Evolutionary conservation across 2,113 vertebrate species (phyloP), one percentile per base, ranked within the genome.

Genomic region (Podocnemis expansa): DNA sequence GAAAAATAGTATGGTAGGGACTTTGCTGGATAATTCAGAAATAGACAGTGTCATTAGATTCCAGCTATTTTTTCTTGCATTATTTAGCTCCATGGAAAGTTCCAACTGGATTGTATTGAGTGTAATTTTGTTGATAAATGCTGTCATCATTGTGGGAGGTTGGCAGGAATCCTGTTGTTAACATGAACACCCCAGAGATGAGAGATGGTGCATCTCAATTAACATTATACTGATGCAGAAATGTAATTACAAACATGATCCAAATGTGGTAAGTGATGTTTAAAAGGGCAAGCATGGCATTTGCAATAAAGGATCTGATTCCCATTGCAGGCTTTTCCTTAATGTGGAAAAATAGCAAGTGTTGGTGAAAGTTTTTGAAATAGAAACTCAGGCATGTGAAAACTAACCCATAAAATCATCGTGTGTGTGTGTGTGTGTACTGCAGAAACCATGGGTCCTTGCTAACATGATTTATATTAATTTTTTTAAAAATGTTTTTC

Each of bases 31-130:
- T 85, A 88, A 73, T 60, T 90, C 45, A 91, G 78, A 88, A 84
- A 4, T 86, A 89, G 88, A 85, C 83, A 16, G 11, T 84, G 55
- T 60, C 82, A 49, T 41, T 80, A 55, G 21, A 47, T 1, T 58
- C 52, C 82, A 41, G 60, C 34, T 94, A 3, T 80, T 93, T 95
- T 92, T 83, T 24, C 45, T 94, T 87, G 84, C 55, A 89, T 56
- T 91, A 27, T 51, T 94, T 17, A 82, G 31, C 25, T 70, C 49
- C 73, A 83, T 67, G 58, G 60, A 45, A n/a, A 87, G 43, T 82
- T 75, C 24, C 5, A 52, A 1, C 43, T 93, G 67, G 85, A 63
- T 60, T 76, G 13, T 73, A 41, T 34, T 75, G 5, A 60, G 24
- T 55, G 10, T 82, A 75, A 38, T 25, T 6, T 22, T 88, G 14